Evolutionary conservation across 2,888 invertebrate genomes (phyloP).

Genomic region (Ariolimax columbianus): DNA sequence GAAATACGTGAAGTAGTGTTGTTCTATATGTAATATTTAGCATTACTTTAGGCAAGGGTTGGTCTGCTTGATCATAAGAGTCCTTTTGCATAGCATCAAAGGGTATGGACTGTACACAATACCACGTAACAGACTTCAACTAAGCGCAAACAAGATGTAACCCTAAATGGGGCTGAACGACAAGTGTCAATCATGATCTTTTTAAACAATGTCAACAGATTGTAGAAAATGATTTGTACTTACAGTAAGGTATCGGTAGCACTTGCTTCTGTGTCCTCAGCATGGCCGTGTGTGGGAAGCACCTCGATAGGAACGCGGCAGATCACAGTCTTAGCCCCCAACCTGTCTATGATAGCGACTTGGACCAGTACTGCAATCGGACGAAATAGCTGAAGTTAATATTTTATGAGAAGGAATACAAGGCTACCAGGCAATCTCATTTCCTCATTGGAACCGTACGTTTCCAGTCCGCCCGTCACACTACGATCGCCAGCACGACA

Average conservation of each 20-base stretch:
- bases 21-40: too few relatives aligned
- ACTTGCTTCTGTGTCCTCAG: not conserved
- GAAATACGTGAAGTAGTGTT: too few relatives aligned
- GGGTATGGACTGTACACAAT: too few relatives aligned
- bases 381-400: constrained; percentile 24
- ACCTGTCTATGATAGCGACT: constrained; percentile 38
- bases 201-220: too few relatives aligned
- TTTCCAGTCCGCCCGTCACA: constrained; percentile 3
- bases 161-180: too few relatives aligned
- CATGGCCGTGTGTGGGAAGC: not conserved
- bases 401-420: constrained; percentile 25
- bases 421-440: constrained; percentile 36
- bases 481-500: constrained; percentile 1
- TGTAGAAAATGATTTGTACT: constrained; percentile 4
- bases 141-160: too few relatives aligned
- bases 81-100: too few relatives aligned
- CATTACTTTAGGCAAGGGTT: too few relatives aligned
- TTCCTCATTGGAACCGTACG: constrained; percentile 23
- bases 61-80: too few relatives aligned
- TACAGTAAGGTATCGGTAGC: constrained; percentile 14
- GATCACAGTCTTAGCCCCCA: constrained; percentile 43
- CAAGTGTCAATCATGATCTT: too few relatives aligned
- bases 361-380: constrained; percentile 41
- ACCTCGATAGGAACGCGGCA: constrained; percentile 36
- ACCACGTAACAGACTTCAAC: too few relatives aligned